Evolutionary conservation across 2,797 vertebrate species (phyloP).

Genomic region (Chiroxiphia lanceolata): DNA sequence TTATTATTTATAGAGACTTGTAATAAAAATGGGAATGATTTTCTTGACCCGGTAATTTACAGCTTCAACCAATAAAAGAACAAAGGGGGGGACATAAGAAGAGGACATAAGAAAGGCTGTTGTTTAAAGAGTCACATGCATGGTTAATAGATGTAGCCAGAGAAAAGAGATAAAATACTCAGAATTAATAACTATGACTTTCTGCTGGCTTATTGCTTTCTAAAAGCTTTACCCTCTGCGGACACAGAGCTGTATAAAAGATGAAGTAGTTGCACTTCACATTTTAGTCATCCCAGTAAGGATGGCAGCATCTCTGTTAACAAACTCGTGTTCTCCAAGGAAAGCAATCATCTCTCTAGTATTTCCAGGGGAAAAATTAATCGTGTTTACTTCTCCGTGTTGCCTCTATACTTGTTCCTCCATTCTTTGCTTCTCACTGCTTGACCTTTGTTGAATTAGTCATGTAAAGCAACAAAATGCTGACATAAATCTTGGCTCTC

Average conservation of each 20-base stretch:
- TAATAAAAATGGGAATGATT: slow-evolving; percentile 30
- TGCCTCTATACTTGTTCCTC: not conserved
- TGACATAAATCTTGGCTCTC: slow-evolving; percentile 36
- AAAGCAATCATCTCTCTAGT: not conserved
- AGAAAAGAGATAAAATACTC: slow-evolving; percentile 30
- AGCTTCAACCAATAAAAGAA: slow-evolving; percentile 59
- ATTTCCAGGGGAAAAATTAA: slow-evolving; percentile 39
- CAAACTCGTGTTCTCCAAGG: not conserved
- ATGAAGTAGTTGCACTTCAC: not conserved
- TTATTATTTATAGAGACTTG: slow-evolving; percentile 39
- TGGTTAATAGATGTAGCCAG: not conserved
- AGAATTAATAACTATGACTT: slow-evolving; percentile 20
- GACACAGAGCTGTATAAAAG: slow-evolving; percentile 5
- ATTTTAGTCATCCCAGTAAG: slow-evolving; percentile 17
- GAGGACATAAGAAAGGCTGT: not conserved
- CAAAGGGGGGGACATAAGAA: not conserved
- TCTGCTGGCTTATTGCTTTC: slow-evolving; percentile 34
- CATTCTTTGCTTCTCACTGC: slow-evolving; percentile 10
- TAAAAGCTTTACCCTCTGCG: not conserved
- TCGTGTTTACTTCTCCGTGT: not conserved
- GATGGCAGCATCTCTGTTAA: not conserved
- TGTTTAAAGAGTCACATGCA: slow-evolving; percentile 8
- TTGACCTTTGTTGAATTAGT: slow-evolving; percentile 43
- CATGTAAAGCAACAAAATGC: slow-evolving; percentile 38
- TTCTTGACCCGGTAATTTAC: not conserved